Evolutionary conservation across 2,888 invertebrate species (phyloP), one percentile per base, ranked within the genome.

Genomic region (Drosophila flavopinicola): DNA sequence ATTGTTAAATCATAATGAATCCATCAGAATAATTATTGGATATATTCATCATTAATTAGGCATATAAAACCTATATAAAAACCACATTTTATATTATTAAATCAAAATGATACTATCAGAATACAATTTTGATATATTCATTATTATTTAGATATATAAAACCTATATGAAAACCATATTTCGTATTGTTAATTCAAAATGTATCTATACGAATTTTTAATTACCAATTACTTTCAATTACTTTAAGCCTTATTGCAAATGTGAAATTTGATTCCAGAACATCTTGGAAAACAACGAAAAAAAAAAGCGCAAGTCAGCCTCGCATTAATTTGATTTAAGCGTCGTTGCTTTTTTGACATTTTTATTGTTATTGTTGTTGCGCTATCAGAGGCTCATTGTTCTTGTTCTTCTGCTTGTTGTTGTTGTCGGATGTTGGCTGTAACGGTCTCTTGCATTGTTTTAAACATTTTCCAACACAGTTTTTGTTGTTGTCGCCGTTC

Each of bases 261-360:
- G 42, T 9, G 39, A 15, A 56, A 45, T 35, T 45, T 9, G 37
- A 45, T 52, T 29, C 25, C 9, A 48, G 70, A 72, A 75, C 69
- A 53, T 52, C 29, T 48, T 52, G 6, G 15, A 53, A 23, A 17
- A 13, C n/a, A 48, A 17, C 44, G 11, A 15, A 23, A 38, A 10
- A 13, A 33, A 47, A 56, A 17, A 6, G 23, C 47, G 15, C 6
- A 30, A 64, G 63, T 59, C 65, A 49, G 59, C 48, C 57, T 78
- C 82, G 68, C 87, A 83, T 87, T 87, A 83, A 87, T 87, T 87
- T 83, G 82, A 83, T 83, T 87, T 84, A 87, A 78, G 75, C 87
- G 49, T 71, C 69, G 86, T 65, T 86, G 80, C 67, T 70, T 73
- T 87, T 85, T 76, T 87, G 87, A 87, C 82, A 85, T 87, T 87